Conservation (phyloP, 2,113 vertebrate species). For the Acrocephalus arundinaceus region DNA sequence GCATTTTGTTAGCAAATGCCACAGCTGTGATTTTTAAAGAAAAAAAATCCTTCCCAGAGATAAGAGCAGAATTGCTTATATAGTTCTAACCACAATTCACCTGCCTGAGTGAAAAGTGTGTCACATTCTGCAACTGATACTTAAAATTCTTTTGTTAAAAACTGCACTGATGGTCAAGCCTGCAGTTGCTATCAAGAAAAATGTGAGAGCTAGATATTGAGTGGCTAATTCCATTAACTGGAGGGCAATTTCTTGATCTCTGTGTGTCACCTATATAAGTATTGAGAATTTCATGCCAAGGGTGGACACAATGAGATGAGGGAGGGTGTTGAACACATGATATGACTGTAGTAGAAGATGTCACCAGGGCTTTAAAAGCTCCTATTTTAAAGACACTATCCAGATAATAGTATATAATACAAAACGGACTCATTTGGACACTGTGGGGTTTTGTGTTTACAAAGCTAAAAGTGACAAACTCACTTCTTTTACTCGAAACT, state of each 20-base stretch:
- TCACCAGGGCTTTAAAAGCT: neutral
- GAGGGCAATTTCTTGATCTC: neutral
- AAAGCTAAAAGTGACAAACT: neutral
- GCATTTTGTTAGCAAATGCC: neutral
- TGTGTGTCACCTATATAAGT: neutral
- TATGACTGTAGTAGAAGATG: neutral
- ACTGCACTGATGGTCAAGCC: neutral
- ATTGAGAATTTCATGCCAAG: neutral
- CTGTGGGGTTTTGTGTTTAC: neutral
- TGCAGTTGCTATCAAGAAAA: neutral
- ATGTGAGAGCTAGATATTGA: neutral
- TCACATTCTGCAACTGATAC: neutral
- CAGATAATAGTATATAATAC: neutral
- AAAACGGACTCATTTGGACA: neutral
- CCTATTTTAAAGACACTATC: neutral
- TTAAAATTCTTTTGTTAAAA: neutral
- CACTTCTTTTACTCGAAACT: neutral
- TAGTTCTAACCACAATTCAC: neutral
- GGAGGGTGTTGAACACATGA: neutral
- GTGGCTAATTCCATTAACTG: neutral
- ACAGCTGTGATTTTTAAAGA: neutral
- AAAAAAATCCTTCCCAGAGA: neutral
- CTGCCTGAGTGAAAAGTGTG: neutral
- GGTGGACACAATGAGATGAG: accelerated
- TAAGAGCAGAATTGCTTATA: neutral